Base-by-base conservation (phyloP, 2,888 invertebrate genomes). In the Tortricodes alternella region DNA sequence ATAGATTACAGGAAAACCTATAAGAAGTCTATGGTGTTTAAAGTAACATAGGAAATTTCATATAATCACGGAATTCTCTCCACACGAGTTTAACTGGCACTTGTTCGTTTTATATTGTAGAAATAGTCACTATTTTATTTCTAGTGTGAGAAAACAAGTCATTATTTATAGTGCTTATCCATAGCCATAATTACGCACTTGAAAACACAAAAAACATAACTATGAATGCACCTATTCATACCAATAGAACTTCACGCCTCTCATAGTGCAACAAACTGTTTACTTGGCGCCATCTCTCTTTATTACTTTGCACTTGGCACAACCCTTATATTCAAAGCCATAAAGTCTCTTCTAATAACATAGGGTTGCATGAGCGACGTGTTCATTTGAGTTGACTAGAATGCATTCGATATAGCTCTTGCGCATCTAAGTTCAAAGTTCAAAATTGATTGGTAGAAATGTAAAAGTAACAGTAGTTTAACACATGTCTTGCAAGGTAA, bases 401-500 rank as follows among this genome's bases (percentile, higher is more conserved):
- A 19, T 18, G 11, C 52, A 27, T n/a, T n/a, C 18, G 7, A 8
- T 8, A 13, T 2, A n/a, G 8, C 8, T 7, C 15, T 18, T 21
- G 19, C 21, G 27, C n/a, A 18, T 19, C 2, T 5, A 27, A 15
- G 5, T 1, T 13, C 27, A 27, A 44, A 15, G 13, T 24, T 9
- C 24, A 3, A 48, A 53, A 48, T 34, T n/a, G 11, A 27, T 34
- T 7, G 23, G 16, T 19, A 16, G 1, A 41, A 13, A 16, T n/a
- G 13, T 34, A 34, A 24, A 19, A 18, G 9, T 46, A 53, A 16
- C 9, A 29, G 11, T 29, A 29, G 29, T 29, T 67, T 62, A 41
- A 48, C 53, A 34, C 39, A 19, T 41, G 53, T 62, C 61, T 63
- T 59, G 62, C 63, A 58, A 59, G 49, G 6, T 60, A 59, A 55